phyloP scores from a whole-genome alignment of 1,140 invertebrate species.

The Drosophila dunni region DNA sequence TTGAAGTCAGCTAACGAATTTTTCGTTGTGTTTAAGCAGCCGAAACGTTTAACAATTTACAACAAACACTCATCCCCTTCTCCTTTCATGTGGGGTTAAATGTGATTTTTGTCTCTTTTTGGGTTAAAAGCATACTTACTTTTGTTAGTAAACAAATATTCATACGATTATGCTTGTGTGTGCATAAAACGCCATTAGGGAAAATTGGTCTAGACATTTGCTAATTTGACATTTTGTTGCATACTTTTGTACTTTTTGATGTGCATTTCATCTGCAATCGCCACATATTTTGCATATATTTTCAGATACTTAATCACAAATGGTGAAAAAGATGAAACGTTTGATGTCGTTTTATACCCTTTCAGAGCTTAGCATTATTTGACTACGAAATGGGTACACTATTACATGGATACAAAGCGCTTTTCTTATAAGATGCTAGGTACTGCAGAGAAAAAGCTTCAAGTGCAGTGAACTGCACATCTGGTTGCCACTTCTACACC shows the following conservation, averaged over 20 bases:
- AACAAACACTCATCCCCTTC: background rate
- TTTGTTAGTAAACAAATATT: no score
- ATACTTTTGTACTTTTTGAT: constrained; percentile 16
- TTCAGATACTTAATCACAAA: background rate
- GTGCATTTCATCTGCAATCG: background rate
- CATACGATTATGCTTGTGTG: background rate
- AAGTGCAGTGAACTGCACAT: no score
- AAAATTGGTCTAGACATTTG: constrained; percentile 67
- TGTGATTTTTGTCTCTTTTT: constrained; percentile 16
- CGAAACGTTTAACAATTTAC: constrained; percentile 25
- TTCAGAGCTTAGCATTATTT: no score
- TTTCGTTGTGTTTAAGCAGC: constrained; percentile 27
- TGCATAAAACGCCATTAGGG: constrained; percentile 39
- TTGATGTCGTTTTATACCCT: background rate
- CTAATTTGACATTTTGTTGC: constrained; percentile 30
- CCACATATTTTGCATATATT: background rate
- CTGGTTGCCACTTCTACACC: no score
- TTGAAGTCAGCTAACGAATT: constrained; percentile 40
- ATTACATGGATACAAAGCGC: no score
- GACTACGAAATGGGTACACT: no score
- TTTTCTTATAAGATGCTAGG: no score
- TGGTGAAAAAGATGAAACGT: background rate
- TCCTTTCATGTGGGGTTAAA: constrained; percentile 47
- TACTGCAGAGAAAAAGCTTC: no score
- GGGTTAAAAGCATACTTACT: background rate